Evolutionary conservation across 1,140 invertebrate species (phyloP).

Genomic region (Armadillidium nasatum): DNA sequence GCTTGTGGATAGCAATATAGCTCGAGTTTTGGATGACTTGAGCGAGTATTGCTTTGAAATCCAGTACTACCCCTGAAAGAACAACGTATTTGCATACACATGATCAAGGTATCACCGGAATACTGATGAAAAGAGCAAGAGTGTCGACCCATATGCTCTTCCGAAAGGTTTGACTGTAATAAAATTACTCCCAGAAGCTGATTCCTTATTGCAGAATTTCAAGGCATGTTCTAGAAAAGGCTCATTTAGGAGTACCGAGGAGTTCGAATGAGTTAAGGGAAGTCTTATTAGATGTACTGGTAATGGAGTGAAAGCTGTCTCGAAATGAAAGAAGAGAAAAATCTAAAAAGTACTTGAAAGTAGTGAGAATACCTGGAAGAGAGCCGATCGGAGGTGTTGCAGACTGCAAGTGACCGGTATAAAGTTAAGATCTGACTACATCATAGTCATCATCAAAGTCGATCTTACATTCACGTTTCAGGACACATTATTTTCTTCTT

Average conservation of each 20-base stretch:
- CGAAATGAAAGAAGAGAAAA: neutral
- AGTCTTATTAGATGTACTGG: neutral
- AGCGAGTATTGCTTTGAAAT: neutral
- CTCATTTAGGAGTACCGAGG: neutral
- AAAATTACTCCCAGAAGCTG: neutral
- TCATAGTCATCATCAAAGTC: too few relatives aligned
- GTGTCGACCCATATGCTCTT: neutral
- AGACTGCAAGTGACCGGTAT: neutral
- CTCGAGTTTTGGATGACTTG: constrained; percentile 7
- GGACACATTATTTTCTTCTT: too few relatives aligned
- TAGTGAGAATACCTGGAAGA: neutral
- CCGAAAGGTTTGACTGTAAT: neutral
- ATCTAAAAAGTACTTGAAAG: neutral
- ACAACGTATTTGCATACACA: neutral
- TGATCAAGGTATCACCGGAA: neutral
- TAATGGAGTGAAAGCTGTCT: neutral
- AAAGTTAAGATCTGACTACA: neutral
- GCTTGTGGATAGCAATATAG: neutral
- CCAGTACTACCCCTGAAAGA: neutral
- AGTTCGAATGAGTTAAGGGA: neutral
- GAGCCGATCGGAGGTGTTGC: neutral
- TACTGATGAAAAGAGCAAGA: neutral
- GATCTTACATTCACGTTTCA: too few relatives aligned
- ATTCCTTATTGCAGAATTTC: neutral
- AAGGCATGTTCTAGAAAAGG: neutral